A percentile compares a stretch with the other conserved stretches of the same genome.
Conservation (phyloP, 53 echinoderm and acorn worm species). For the Paracentrotus lividus region DNA sequence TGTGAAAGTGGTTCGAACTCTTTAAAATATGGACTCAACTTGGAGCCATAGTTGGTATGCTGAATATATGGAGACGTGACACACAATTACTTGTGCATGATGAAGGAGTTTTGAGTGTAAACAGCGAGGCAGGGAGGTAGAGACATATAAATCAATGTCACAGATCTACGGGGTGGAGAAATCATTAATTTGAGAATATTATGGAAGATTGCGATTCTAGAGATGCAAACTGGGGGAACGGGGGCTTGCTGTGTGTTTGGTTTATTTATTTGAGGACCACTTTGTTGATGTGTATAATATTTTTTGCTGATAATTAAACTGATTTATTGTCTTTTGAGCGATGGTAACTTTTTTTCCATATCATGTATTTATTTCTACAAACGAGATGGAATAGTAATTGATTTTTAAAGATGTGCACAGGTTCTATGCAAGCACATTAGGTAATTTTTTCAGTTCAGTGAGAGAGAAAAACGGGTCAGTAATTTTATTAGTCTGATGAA, state of each 20-base stretch:
- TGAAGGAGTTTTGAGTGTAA: slow-evolving; percentile 33
- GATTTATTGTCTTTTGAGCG: not conserved
- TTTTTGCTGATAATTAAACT: not conserved
- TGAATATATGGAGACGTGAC: slow-evolving; percentile 17
- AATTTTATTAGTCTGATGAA: not conserved
- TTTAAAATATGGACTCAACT: too few species aligned
- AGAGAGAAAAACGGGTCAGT: too few species aligned
- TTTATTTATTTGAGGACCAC: not conserved
- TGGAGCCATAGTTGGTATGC: not conserved
- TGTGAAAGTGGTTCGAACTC: not conserved
- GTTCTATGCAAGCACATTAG: too few species aligned
- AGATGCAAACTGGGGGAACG: not conserved
- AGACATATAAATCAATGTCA: slow-evolving; percentile 23
- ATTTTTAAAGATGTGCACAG: too few species aligned
- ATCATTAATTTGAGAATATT: not conserved
- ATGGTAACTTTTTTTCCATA: not conserved
- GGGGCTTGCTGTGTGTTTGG: not conserved
- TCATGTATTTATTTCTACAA: too few species aligned
- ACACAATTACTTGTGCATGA: slow-evolving; percentile 30
- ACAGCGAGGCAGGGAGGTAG: not conserved
- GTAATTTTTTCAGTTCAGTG: too few species aligned
- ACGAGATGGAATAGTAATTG: too few species aligned
- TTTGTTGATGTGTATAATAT: not conserved
- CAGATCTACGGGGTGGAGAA: not conserved
- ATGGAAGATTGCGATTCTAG: not conserved